Evolutionary conservation across 2,888 invertebrate genomes (phyloP), one percentile per base, ranked within the genome.

Genomic region (Xestia c-nigrum): DNA sequence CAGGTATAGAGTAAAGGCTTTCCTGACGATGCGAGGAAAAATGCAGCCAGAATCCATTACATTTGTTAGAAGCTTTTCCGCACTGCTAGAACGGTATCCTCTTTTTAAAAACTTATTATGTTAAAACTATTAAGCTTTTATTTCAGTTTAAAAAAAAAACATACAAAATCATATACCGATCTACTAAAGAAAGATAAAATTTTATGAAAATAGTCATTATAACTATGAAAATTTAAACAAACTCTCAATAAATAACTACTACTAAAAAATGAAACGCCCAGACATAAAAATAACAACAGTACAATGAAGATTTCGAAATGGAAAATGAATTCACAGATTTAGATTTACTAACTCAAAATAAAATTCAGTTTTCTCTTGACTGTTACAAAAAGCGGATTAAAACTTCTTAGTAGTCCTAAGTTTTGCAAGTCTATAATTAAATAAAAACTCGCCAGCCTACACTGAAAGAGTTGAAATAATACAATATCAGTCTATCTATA

Each of bases 341-440:
- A 70, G 57, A 76, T 72, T 74, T 65, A 63, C 78, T 64, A 43
- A 38, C 74, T 74, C 59, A 72, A 78, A 77, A 81, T 70, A 50
- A 77, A 85, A 81, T 78, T 70, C 21, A 66, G 74, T 86, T 77
- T 81, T 79, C 83, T 80, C 72, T 85, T 85, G 72, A 75, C 70
- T 77, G 71, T 70, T 77, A 80, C 76, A 81, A 83, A 85, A 88
- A 84, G 61, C 52, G 69, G 74, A 74, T 82, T 79, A 81, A 81
- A 85, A 85, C 72, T 85, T 87, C 52, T 79, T 75, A 70, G 67
- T 57, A 74, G 82, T 67, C 24, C 40, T 67, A 79, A 74, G 75
- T 85, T 86, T 74, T 63, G 55, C n/a, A 75, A 83, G 61, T 83
- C 47, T 74, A 61, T 79, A 83, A 88, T 86, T 84, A 78, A 88